These are phyloP conservation scores for Xiphophorus birchmanni DNA, from an alignment of 2,797 vertebrate genomes.

Conservation along the genomic window DNA sequence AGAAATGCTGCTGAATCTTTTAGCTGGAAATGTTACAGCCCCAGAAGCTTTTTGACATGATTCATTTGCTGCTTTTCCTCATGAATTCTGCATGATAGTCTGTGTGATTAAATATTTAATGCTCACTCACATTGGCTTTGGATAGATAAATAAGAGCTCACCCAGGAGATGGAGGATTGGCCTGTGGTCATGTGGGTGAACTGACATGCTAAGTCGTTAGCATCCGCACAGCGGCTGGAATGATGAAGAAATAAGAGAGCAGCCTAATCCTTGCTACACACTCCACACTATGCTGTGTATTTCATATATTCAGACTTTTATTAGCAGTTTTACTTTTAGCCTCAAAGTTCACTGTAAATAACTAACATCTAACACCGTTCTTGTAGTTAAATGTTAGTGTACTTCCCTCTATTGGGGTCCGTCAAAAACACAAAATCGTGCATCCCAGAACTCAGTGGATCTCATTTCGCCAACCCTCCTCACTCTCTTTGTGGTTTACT, in stretches of 20 bases:
- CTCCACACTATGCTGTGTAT: background rate
- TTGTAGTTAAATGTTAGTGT: background rate
- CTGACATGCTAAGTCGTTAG: background rate
- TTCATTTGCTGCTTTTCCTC: background rate
- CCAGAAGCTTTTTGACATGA: background rate
- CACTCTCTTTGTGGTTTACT: background rate
- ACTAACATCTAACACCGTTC: background rate
- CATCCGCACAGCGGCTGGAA: background rate
- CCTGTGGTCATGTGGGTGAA: background rate
- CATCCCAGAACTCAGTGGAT: background rate
- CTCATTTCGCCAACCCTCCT: background rate
- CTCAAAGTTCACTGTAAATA: background rate
- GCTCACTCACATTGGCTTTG: background rate
- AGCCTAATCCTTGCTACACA: background rate
- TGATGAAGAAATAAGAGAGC: background rate
- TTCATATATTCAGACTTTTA: background rate
- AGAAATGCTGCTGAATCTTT: background rate
- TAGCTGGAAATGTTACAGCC: background rate
- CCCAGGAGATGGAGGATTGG: background rate
- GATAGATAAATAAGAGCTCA: background rate
- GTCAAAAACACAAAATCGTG: background rate
- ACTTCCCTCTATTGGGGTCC: conserved; percentile 45
- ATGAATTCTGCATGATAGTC: background rate
- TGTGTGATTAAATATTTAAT: background rate
- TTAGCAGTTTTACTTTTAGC: background rate